Conservation (phyloP, 2,113 vertebrate species). For the Anolis carolinensis region DNA sequence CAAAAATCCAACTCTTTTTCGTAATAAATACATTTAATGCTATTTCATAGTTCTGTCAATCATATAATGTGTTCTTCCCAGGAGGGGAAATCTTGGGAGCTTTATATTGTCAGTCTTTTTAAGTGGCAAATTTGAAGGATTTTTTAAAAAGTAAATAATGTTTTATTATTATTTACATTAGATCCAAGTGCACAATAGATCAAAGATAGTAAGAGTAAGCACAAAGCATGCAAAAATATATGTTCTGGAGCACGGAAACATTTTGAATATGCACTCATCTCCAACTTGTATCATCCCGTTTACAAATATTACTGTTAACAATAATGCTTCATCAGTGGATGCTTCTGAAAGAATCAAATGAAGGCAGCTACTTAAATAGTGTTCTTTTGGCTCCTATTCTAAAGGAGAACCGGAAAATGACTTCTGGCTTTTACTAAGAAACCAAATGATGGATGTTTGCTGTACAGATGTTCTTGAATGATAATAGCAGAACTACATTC, state of each 20-base stretch:
- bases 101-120: conserved; percentile 23
- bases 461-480: conserved; percentile 13
- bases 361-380: neutral
- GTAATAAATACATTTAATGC: conserved; percentile 45
- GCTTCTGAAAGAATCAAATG: neutral
- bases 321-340: neutral
- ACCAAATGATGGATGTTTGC: conserved; percentile 55
- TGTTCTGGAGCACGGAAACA: conserved; percentile 23
- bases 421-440: conserved; percentile 41
- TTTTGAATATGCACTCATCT: neutral
- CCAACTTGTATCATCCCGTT: neutral
- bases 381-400: conserved; percentile 23
- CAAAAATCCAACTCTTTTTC: conserved; percentile 64
- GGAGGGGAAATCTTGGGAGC: conserved; percentile 51
- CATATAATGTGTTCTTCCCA: conserved; percentile 52
- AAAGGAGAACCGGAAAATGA: neutral
- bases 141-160: neutral
- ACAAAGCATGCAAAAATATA: neutral
- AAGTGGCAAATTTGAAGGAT: conserved; percentile 13
- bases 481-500: accelerated
- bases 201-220: neutral
- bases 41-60: conserved; percentile 33
- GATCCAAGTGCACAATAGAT: conserved; percentile 61
- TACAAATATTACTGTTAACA: conserved; percentile 5
- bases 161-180: conserved; percentile 40